phyloP scores from a whole-genome alignment of 2,113 vertebrate species.

The Lamprotornis superbus region DNA sequence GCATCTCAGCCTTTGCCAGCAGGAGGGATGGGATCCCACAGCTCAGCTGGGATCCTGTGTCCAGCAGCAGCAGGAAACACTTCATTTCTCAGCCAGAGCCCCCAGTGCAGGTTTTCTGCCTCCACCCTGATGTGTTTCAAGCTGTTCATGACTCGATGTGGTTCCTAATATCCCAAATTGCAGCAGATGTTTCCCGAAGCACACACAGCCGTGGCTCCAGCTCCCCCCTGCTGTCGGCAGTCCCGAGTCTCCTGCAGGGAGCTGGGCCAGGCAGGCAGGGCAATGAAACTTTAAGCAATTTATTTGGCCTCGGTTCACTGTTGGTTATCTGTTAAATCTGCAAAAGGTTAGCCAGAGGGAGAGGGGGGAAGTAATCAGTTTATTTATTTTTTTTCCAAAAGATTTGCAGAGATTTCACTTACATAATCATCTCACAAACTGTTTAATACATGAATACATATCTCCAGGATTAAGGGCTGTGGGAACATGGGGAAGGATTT shows the following conservation, averaged over 20 bases:
- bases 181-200: slow-evolving; percentile 1
- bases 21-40: neutral
- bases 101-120: neutral
- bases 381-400: neutral
- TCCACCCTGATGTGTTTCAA: neutral
- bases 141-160: neutral
- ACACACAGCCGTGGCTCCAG: accelerated
- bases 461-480: slow-evolving; percentile 43
- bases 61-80: neutral
- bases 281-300: neutral
- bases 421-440: slow-evolving; percentile 17
- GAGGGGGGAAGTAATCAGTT: neutral
- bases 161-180: neutral
- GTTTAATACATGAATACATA: neutral
- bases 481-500: neutral
- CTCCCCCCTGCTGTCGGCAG: neutral
- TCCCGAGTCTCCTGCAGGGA: neutral
- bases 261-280: neutral
- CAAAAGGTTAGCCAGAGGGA: neutral
- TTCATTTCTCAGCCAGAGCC: neutral
- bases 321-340: slow-evolving; percentile 12
- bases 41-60: neutral
- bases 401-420: slow-evolving; percentile 58
- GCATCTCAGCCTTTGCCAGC: neutral
- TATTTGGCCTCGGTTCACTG: neutral